Conservation (phyloP, 2,113 vertebrate species). For the Aramus guarauna region DNA sequence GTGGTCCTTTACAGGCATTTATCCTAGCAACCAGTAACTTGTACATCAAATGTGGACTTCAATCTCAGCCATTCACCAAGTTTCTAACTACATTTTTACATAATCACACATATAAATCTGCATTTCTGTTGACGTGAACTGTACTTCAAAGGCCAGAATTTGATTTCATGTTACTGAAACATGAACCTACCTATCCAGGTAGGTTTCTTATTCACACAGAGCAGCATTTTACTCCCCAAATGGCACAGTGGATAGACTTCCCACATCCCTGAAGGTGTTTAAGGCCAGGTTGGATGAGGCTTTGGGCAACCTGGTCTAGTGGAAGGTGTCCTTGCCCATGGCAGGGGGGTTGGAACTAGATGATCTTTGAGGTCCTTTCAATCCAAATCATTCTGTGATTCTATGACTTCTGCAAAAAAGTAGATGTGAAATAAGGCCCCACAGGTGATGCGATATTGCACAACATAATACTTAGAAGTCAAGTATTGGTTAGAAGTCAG, state of each 20-base stretch:
- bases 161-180: background rate
- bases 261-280: too few species aligned
- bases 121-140: background rate
- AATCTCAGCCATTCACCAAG: background rate
- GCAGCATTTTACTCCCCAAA: background rate
- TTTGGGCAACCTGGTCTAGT: too few species aligned
- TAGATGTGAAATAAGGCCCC: background rate
- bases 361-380: too few species aligned
- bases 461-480: background rate
- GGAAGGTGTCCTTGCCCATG: too few species aligned
- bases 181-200: background rate
- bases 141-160: background rate
- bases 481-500: background rate
- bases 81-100: background rate
- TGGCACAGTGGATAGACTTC: background rate
- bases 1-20: background rate
- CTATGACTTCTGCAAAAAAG: background rate
- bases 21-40: background rate
- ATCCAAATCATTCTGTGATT: too few species aligned
- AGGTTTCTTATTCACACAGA: background rate
- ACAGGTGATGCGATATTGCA: background rate
- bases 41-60: background rate
- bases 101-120: background rate
- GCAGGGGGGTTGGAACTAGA: too few species aligned
- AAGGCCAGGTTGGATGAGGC: too few species aligned